These are phyloP conservation scores for Aphelenchoides fujianensis DNA, from an alignment of 1,140 invertebrate genomes.

Conservation along the genomic window DNA sequence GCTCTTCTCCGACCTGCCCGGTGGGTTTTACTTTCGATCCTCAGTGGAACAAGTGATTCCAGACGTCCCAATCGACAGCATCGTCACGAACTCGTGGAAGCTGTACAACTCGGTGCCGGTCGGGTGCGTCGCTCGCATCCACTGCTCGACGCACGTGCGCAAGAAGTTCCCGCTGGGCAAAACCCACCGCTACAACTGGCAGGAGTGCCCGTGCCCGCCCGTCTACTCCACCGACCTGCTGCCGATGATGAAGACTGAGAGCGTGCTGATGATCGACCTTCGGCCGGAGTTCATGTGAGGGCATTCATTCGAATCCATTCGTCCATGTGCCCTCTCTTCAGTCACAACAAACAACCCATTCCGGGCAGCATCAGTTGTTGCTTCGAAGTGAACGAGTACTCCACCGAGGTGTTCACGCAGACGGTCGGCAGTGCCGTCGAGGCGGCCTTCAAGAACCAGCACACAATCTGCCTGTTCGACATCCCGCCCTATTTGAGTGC, in stretches of 20 bases:
- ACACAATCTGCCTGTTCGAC: conserved; percentile 31
- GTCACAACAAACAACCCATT: conserved; percentile 17
- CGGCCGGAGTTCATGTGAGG: conserved; percentile 28
- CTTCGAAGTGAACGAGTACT: conserved; percentile 29
- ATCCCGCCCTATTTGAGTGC: conserved; percentile 3
- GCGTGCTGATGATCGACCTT: conserved; percentile 32
- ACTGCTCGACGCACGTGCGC: background rate
- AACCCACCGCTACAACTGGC: conserved; percentile 10
- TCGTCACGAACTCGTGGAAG: conserved; percentile 23
- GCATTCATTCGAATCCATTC: conserved; percentile 10
- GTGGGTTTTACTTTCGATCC: conserved; percentile 43
- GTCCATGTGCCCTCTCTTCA: conserved; percentile 18
- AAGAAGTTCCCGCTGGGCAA: background rate
- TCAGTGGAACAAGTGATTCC: conserved; percentile 1
- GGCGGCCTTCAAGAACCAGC: conserved; percentile 21
- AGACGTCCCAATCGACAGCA: conserved; percentile 29
- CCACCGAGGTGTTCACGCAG: conserved; percentile 21
- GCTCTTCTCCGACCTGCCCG: conserved; percentile 57
- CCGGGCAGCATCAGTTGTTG: conserved; percentile 32
- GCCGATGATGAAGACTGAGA: conserved; percentile 15
- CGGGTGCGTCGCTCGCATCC: conserved; percentile 26
- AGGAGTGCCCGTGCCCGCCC: conserved; percentile 22
- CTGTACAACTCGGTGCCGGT: conserved; percentile 26
- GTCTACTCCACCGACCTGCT: conserved; percentile 25
- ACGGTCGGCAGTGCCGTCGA: conserved; percentile 24